Evolutionary conservation across 2,888 invertebrate genomes (phyloP).

Genomic region (Temnothorax unifasciatus): DNA sequence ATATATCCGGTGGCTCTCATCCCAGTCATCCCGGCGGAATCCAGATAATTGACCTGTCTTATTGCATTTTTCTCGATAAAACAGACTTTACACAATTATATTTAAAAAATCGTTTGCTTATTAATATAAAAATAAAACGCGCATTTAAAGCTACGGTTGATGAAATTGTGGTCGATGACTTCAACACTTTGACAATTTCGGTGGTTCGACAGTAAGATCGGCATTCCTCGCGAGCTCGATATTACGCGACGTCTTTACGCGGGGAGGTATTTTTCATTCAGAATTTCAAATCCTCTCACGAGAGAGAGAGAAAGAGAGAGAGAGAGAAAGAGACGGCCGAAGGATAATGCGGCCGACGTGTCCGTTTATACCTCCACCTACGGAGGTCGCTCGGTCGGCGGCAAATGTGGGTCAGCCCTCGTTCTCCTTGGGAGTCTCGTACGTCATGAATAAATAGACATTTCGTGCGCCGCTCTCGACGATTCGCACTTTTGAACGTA

Average conservation of each 20-base stretch:
- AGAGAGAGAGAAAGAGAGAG: neutral
- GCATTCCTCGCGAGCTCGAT: neutral
- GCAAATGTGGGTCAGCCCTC: constrained; percentile 66
- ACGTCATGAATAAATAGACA: constrained; percentile 58
- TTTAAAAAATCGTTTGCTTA: neutral
- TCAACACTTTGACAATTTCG: neutral
- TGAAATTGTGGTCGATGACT: neutral
- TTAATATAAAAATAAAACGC: neutral
- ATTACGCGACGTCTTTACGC: constrained; percentile 11
- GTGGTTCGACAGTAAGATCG: neutral
- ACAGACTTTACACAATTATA: neutral
- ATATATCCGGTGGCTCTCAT: neutral
- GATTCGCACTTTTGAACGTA: constrained; percentile 38
- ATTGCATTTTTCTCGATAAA: neutral
- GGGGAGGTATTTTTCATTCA: constrained; percentile 38
- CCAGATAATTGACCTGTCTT: neutral
- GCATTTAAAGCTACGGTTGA: neutral
- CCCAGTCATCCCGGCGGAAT: neutral
- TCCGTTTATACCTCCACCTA: constrained; percentile 52
- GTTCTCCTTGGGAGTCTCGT: constrained; percentile 65
- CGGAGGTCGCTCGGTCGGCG: constrained; percentile 51
- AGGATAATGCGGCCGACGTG: constrained; percentile 51
- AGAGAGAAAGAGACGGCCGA: constrained; percentile 19
- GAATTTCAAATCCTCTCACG: constrained; percentile 51
- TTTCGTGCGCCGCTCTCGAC: constrained; percentile 39